Conservation (phyloP, 2,797 vertebrate species). For the Mus caroli region DNA sequence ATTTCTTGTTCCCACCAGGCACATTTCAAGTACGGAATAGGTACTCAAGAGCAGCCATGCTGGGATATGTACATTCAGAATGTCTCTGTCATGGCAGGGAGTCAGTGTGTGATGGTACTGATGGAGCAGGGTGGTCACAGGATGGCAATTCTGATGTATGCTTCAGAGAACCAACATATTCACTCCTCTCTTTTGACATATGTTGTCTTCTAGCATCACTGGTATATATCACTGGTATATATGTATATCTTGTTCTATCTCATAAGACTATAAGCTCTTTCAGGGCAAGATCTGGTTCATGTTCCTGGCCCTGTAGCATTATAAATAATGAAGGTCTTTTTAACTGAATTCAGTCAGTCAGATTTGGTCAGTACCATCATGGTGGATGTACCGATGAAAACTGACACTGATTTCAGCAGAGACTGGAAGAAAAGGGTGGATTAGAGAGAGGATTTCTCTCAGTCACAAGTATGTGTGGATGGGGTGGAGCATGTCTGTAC, state of each 20-base stretch:
- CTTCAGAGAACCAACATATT: not conserved
- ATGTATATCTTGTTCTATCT: not conserved
- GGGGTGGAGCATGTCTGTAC: not conserved
- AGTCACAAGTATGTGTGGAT: not conserved
- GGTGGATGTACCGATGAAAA: not conserved
- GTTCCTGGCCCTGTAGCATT: not conserved
- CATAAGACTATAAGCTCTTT: not conserved
- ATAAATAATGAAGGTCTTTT: not conserved
- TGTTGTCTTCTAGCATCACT: not conserved
- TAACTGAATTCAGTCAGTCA: not conserved
- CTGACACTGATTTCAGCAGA: not conserved
- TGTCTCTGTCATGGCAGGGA: not conserved
- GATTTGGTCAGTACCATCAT: not conserved
- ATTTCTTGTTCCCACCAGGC: slow-evolving; percentile 5
- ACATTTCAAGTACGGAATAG: not conserved
- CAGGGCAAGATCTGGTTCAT: not conserved
- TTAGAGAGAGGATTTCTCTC: not conserved
- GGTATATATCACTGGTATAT: too few species aligned
- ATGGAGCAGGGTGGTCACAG: not conserved
- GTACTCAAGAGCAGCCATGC: not conserved
- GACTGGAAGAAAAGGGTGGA: not conserved
- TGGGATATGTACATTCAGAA: not conserved
- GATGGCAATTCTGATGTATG: not conserved
- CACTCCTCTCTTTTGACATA: not conserved
- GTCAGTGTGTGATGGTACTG: not conserved